Conservation (phyloP, 2,888 invertebrate genomes). For the Trichacis sp. region DNA sequence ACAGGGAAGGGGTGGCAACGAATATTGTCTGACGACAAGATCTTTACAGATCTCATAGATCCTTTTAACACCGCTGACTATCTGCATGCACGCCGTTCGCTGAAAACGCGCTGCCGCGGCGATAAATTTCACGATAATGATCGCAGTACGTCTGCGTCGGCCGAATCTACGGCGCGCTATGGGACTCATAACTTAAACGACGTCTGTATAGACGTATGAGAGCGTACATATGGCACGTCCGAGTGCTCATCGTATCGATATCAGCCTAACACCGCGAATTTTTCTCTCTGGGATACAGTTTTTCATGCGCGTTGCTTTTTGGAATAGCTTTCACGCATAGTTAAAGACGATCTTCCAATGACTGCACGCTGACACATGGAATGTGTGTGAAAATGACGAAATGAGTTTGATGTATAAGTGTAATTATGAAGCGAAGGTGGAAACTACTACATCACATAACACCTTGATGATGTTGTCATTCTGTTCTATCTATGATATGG, state of each 20-base stretch:
- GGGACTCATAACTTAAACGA: constrained; percentile 67
- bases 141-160: constrained; percentile 68
- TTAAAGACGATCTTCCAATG: no score
- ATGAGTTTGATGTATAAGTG: no score
- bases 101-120: constrained; percentile 46
- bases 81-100: constrained; percentile 45
- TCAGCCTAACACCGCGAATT: constrained; percentile 29
- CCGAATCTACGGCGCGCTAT: constrained; percentile 66
- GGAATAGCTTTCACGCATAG: no score
- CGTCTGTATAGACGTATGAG: constrained; percentile 52
- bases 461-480: no score
- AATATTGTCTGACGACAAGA: constrained; percentile 33
- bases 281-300: constrained; percentile 6
- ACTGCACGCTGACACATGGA: no score
- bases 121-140: constrained; percentile 68
- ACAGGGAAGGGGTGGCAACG: constrained; percentile 36
- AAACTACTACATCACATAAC: no score
- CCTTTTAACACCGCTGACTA: constrained; percentile 55
- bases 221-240: constrained; percentile 36
- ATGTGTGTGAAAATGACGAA: no score
- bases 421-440: no score
- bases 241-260: constrained; percentile 29
- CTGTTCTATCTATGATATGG: no score
- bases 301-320: not conserved
- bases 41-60: constrained; percentile 45